Evolutionary conservation across 1,140 invertebrate genomes (phyloP).

Genomic region (Pachypeltis micranthus): DNA sequence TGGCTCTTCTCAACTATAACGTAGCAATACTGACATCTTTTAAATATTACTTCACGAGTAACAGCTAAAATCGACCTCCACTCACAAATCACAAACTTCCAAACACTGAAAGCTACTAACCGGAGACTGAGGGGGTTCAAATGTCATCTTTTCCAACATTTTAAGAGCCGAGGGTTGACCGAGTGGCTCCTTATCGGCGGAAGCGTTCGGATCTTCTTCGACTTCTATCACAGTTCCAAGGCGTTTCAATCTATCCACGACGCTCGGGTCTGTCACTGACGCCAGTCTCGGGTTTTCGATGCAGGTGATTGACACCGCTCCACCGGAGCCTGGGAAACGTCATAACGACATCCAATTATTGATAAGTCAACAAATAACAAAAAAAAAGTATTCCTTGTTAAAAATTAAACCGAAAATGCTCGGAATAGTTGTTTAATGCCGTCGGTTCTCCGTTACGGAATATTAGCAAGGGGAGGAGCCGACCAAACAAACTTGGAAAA

Average conservation of each 20-base stretch:
- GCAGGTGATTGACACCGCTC: neutral
- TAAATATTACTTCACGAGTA: too few species aligned
- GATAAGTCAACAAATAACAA: constrained; percentile 1
- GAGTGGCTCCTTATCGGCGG: neutral
- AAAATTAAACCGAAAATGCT: too few species aligned
- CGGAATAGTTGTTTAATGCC: too few species aligned
- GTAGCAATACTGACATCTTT: too few species aligned
- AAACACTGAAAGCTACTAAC: too few species aligned
- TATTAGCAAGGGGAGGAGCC: too few species aligned
- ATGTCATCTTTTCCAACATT: constrained; percentile 16
- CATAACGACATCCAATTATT: neutral
- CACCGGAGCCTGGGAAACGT: neutral
- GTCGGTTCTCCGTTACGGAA: too few species aligned
- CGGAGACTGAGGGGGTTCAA: neutral
- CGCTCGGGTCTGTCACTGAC: constrained; percentile 8
- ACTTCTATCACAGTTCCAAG: constrained; percentile 27
- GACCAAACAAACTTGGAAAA: too few species aligned
- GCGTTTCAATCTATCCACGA: constrained; percentile 25
- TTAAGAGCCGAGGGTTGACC: neutral
- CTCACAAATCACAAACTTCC: too few species aligned
- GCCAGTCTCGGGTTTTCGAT: neutral
- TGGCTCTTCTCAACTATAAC: too few species aligned
- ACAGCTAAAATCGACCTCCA: too few species aligned
- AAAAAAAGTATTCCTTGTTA: neutral
- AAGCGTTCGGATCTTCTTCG: constrained; percentile 13